phyloP scores from a whole-genome alignment of 2,113 vertebrate genomes.

The human (Homo sapiens) region DNA sequence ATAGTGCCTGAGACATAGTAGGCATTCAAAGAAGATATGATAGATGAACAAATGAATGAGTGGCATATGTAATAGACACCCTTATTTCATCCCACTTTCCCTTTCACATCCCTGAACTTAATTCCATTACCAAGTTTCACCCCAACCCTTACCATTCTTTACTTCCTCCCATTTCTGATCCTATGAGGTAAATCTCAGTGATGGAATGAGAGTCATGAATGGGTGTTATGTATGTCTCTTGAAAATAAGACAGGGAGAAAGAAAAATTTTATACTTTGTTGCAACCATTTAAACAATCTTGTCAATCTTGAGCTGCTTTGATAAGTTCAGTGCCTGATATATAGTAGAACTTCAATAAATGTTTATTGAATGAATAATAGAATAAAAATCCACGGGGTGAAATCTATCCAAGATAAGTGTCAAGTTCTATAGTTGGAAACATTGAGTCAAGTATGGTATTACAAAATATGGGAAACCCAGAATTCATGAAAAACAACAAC shows the following conservation, averaged over 20 bases:
- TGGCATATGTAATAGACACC: neutral
- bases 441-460: neutral
- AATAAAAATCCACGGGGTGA: neutral
- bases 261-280: neutral
- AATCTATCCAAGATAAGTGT: neutral
- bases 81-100: neutral
- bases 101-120: neutral
- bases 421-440: neutral
- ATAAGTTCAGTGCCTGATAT: neutral
- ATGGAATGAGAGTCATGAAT: neutral
- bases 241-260: neutral
- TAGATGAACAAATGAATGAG: neutral
- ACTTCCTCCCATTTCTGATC: neutral
- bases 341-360: neutral
- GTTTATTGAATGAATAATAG: neutral
- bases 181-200: neutral
- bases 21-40: neutral
- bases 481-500: neutral
- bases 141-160: neutral
- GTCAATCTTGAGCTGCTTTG: neutral
- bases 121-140: neutral
- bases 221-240: neutral
- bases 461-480: neutral
- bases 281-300: neutral
- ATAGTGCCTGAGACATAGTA: neutral